phyloP scores from a whole-genome alignment of 2,113 vertebrate genomes.

The Ivindomyrus marchei region DNA sequence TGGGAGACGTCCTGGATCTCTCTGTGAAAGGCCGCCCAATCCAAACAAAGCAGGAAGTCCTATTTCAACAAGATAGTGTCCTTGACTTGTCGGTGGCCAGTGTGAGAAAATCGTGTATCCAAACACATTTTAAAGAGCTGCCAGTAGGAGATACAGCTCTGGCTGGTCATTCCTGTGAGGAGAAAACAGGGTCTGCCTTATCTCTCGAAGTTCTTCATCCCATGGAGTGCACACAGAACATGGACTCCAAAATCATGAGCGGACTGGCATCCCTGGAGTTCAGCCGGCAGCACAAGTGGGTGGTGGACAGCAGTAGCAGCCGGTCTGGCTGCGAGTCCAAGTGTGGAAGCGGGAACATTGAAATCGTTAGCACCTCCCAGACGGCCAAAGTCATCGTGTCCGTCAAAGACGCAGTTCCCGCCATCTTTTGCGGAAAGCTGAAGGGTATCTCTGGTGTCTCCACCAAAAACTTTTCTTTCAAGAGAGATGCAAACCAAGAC shows the following conservation, averaged over 20 bases:
- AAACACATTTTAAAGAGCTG: conserved; percentile 27
- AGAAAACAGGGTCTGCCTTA: conserved; percentile 41
- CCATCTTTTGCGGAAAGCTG: conserved; percentile 93
- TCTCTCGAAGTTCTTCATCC: conserved; percentile 49
- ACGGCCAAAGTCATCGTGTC: conserved; percentile 95
- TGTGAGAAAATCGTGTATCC: conserved; percentile 58
- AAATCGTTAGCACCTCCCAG: conserved; percentile 81
- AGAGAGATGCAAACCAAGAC: conserved; percentile 79
- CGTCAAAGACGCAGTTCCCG: conserved; percentile 87
- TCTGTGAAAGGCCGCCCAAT: conserved; percentile 70
- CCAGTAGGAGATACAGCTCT: conserved; percentile 35
- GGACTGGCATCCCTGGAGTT: conserved; percentile 63
- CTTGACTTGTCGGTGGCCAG: conserved; percentile 80
- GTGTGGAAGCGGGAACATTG: conserved; percentile 68
- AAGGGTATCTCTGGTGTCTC: conserved; percentile 93
- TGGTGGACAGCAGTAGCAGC: conserved; percentile 59
- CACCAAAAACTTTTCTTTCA: conserved; percentile 98
- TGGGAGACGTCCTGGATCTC: conserved; percentile 84
- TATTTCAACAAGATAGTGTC: conserved; percentile 68
- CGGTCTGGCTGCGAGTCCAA: conserved; percentile 61
- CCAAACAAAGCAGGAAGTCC: conserved; percentile 57
- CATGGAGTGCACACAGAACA: conserved; percentile 54
- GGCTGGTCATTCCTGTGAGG: conserved; percentile 42
- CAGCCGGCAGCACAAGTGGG: conserved; percentile 77
- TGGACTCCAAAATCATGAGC: conserved; percentile 59